phyloP scores from a whole-genome alignment of 2,113 vertebrate genomes.

The Silurus glanis region DNA sequence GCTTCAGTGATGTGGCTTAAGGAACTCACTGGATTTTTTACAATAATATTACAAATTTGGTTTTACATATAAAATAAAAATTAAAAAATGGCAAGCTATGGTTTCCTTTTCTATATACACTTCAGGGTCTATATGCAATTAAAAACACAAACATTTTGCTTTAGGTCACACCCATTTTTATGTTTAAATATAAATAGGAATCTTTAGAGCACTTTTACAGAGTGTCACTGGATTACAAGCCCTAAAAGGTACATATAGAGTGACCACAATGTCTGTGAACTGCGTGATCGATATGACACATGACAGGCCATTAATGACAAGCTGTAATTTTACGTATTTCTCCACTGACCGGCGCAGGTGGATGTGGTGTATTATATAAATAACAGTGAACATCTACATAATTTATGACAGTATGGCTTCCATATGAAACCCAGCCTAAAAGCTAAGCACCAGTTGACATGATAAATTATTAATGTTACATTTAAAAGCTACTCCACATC shows the following conservation, averaged over 20 bases:
- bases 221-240: not conserved
- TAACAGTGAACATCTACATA: constrained; percentile 39
- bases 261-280: not conserved
- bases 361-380: constrained; percentile 37
- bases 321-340: constrained; percentile 18
- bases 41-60: not conserved
- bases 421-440: constrained; percentile 43
- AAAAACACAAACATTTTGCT: not conserved
- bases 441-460: constrained; percentile 42
- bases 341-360: constrained; percentile 29
- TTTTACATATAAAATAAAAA: too few relatives aligned
- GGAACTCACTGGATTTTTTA: not conserved
- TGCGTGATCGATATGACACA: not conserved
- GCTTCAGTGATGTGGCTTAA: not conserved
- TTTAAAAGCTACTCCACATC: constrained; percentile 38
- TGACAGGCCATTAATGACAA: constrained; percentile 3
- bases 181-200: not conserved
- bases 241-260: not conserved
- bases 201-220: not conserved
- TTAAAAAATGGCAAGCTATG: not conserved
- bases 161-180: not conserved
- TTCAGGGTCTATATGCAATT: not conserved
- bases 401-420: constrained; percentile 32
- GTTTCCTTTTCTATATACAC: not conserved
- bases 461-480: constrained; percentile 49